phyloP scores from a whole-genome alignment of 2,888 invertebrate species.

The Drosophila prolongata region DNA sequence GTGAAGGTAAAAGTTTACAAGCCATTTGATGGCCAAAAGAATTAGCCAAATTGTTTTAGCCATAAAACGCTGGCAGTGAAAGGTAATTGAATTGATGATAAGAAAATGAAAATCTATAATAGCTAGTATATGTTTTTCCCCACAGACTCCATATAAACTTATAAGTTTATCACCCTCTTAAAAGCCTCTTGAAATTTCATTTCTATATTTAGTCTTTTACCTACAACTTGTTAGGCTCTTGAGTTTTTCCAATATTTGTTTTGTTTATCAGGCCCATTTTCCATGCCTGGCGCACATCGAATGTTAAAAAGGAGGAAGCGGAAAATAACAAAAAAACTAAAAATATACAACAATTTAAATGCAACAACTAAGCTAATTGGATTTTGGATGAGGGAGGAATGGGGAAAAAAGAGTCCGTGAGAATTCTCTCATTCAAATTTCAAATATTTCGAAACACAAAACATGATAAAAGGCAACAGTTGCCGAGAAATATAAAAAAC shows the following conservation, averaged over 20 bases:
- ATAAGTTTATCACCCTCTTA: slow-evolving; percentile 16
- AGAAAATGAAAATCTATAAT: not conserved
- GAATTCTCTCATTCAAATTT: not conserved
- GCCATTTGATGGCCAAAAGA: slow-evolving; percentile 16
- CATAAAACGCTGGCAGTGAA: slow-evolving; percentile 32
- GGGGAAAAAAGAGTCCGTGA: not conserved
- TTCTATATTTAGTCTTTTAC: slow-evolving; percentile 21
- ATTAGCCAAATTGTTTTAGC: slow-evolving; percentile 25
- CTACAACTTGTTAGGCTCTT: slow-evolving; percentile 40
- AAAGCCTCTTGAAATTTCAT: slow-evolving; percentile 6
- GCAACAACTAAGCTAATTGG: slow-evolving; percentile 61
- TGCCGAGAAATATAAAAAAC: slow-evolving; percentile 14
- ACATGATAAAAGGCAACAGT: slow-evolving; percentile 25
- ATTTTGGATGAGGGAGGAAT: slow-evolving; percentile 40
- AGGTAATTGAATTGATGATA: slow-evolving; percentile 36
- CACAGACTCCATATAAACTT: slow-evolving; percentile 7
- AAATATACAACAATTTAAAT: slow-evolving; percentile 53
- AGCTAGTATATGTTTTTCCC: not conserved
- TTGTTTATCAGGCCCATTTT: slow-evolving; percentile 57
- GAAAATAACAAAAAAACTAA: slow-evolving; percentile 40
- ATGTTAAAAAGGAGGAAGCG: slow-evolving; percentile 20
- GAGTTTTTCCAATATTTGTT: slow-evolving; percentile 41
- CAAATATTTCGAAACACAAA: slow-evolving; percentile 11
- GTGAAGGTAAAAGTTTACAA: slow-evolving; percentile 35
- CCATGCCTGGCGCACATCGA: slow-evolving; percentile 23